Conservation (phyloP, 1,140 invertebrate genomes). For the Whitmania pigra region DNA sequence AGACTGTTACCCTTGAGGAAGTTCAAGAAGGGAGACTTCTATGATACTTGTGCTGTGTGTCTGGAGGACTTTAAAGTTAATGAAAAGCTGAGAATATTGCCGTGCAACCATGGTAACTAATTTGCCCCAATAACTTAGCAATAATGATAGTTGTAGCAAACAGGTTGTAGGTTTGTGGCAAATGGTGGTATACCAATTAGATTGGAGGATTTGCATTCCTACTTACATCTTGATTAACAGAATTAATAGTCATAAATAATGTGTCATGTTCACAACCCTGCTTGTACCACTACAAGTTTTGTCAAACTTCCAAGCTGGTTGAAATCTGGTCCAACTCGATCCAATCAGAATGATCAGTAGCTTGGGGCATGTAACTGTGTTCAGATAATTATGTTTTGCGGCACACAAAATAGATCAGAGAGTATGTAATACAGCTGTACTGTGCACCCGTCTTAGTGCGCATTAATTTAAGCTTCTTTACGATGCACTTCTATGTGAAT, state of each 20-base stretch:
- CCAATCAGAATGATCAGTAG: too few relatives aligned
- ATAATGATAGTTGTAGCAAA: not conserved
- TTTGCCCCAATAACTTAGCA: not conserved
- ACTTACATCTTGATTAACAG: not conserved
- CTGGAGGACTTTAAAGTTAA: slow-evolving; percentile 1
- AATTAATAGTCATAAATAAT: not conserved
- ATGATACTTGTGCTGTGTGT: slow-evolving; percentile 6
- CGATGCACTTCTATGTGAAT: not conserved
- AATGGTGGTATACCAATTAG: not conserved
- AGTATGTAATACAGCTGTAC: too few relatives aligned
- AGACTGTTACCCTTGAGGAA: slow-evolving; percentile 8
- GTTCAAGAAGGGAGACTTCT: slow-evolving; percentile 8
- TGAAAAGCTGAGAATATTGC: slow-evolving; percentile 10
- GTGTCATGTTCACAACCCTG: not conserved
- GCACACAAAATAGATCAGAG: too few relatives aligned
- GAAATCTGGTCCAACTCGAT: too few relatives aligned
- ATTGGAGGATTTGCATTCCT: not conserved
- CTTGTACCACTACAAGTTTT: not conserved
- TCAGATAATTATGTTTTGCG: too few relatives aligned
- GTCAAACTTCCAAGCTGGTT: too few relatives aligned
- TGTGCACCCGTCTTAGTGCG: not conserved
- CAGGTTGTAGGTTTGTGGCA: too few relatives aligned
- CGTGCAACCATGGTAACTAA: slow-evolving; percentile 1
- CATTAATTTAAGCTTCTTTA: too few relatives aligned
- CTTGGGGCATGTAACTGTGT: too few relatives aligned